A percentile compares a stretch with the other conserved stretches of the same genome.
Conservation (phyloP, 2,888 invertebrate species). For the Cephus sareptanus region DNA sequence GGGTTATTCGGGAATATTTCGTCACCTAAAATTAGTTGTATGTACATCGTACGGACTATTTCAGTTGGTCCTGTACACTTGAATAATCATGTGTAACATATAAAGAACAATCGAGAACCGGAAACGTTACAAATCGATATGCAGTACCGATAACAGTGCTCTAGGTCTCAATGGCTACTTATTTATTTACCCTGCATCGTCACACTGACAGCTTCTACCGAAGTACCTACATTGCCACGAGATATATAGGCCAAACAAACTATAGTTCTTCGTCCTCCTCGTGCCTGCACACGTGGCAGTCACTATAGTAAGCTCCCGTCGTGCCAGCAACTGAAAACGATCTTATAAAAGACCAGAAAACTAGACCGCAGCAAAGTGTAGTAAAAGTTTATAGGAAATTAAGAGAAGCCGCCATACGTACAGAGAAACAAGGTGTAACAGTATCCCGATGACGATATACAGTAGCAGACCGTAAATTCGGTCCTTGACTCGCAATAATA, state of each 20-base stretch:
- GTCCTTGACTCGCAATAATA: background rate
- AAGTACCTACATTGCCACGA: background rate
- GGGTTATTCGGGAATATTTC: background rate
- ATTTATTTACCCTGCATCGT: background rate
- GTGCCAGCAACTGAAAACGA: background rate
- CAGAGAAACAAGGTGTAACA: background rate
- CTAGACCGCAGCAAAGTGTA: background rate
- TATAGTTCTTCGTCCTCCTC: background rate
- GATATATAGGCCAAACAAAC: background rate
- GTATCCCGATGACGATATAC: background rate
- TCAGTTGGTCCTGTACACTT: background rate
- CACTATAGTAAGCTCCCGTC: background rate
- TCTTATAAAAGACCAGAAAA: background rate
- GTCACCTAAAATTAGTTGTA: background rate
- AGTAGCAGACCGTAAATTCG: background rate
- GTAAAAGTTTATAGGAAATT: background rate
- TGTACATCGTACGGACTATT: background rate
- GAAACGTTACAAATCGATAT: background rate
- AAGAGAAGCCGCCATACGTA: background rate
- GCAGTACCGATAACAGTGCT: background rate
- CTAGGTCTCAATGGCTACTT: background rate
- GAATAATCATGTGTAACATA: background rate
- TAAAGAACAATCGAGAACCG: background rate
- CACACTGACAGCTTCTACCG: background rate
- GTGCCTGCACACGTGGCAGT: background rate